Conservation (phyloP, 2,888 invertebrate species). For the Morpho helenor region DNA sequence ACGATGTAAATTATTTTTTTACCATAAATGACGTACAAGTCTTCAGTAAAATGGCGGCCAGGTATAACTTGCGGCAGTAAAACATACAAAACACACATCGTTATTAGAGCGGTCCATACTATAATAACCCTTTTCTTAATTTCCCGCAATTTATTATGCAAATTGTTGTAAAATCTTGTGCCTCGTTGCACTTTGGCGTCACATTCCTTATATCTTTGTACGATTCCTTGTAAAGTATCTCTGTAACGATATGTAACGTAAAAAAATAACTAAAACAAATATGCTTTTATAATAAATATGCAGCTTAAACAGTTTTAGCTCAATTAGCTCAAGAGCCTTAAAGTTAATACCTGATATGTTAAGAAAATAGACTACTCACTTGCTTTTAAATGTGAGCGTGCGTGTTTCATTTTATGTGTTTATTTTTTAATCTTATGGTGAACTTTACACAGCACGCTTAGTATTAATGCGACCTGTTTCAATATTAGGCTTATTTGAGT, state of each 20-base stretch:
- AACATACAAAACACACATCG: slow-evolving; percentile 40
- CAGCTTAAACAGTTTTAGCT: too few species aligned
- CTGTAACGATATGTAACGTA: slow-evolving; percentile 29
- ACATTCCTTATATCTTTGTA: slow-evolving; percentile 35
- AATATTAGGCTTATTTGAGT: too few species aligned
- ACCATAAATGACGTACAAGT: slow-evolving; percentile 40
- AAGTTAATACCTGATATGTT: too few species aligned
- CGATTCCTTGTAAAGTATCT: slow-evolving; percentile 35
- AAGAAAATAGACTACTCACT: too few species aligned
- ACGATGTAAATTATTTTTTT: slow-evolving; percentile 7
- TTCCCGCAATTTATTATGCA: slow-evolving; percentile 31
- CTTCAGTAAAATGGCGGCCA: slow-evolving; percentile 43
- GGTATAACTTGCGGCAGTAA: slow-evolving; percentile 33
- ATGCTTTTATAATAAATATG: too few species aligned
- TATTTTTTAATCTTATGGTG: too few species aligned
- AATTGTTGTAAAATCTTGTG: slow-evolving; percentile 39
- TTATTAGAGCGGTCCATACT: slow-evolving; percentile 44
- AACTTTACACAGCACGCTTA: too few species aligned
- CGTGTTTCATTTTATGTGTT: too few species aligned
- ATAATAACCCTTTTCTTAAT: slow-evolving; percentile 45
- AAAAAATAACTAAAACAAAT: too few species aligned
- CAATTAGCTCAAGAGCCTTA: too few species aligned
- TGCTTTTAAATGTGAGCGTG: too few species aligned
- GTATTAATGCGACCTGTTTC: too few species aligned
- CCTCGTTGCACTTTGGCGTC: slow-evolving; percentile 33